Percentiles rank a stretch among this genome's conserved stretches.
These are phyloP conservation scores for Myotis daubentonii DNA, from an alignment of 2,797 vertebrate genomes.

Conservation along the genomic window DNA sequence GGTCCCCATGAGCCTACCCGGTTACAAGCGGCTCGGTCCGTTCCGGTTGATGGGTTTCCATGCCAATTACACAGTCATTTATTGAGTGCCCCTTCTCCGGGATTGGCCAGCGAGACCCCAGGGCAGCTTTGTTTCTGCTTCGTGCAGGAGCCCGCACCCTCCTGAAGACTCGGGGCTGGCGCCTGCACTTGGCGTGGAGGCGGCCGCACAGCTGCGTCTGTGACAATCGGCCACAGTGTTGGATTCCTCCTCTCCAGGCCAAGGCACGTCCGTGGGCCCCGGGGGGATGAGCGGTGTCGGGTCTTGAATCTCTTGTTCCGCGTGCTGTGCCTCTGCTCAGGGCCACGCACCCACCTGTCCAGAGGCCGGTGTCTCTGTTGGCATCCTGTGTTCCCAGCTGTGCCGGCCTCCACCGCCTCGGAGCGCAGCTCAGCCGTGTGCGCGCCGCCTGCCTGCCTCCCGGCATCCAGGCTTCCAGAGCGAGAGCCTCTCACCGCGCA, in stretches of 20 bases:
- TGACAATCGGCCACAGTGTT: not conserved
- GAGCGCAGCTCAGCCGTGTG: not conserved
- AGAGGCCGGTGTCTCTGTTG: not conserved
- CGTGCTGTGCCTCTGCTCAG: not conserved
- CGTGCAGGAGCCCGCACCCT: not conserved
- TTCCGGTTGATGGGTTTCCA: not conserved
- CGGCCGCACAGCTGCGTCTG: conserved; percentile 3
- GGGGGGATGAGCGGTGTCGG: not conserved
- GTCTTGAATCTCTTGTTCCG: not conserved
- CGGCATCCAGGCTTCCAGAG: not conserved
- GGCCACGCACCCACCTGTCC: not conserved
- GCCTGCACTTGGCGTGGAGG: not conserved
- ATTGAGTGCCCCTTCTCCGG: not conserved
- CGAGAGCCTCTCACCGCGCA: conserved; percentile 52
- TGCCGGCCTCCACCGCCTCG: accelerated
- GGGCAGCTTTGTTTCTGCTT: not conserved
- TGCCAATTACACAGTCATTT: not conserved
- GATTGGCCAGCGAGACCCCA: not conserved
- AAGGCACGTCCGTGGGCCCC: not conserved
- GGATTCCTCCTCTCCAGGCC: not conserved
- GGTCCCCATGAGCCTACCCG: not conserved
- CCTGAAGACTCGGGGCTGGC: not conserved
- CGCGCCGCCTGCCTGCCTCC: not conserved
- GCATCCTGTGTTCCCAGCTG: not conserved
- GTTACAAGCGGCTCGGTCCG: not conserved